Percentiles rank a stretch among this genome's conserved stretches.
Conservation (phyloP, 2,113 vertebrate species). For the Macaca mulatta region DNA sequence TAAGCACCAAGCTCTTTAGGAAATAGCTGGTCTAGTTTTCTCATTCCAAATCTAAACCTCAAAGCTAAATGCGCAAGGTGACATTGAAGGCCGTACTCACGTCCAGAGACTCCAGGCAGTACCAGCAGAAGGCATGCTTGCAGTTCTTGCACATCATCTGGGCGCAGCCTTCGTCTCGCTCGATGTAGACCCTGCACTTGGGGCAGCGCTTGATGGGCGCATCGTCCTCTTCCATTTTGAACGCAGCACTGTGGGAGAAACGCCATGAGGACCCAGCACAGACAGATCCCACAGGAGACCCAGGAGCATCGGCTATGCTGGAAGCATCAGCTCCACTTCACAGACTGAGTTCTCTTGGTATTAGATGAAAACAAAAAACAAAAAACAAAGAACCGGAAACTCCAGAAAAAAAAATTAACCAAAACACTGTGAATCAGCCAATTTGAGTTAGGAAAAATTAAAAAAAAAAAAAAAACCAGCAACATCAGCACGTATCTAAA, state of each 20-base stretch:
- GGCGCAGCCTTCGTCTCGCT: conserved; percentile 97
- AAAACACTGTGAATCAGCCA: too few relatives aligned
- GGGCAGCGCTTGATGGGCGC: conserved; percentile 98
- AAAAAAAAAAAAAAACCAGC: too few relatives aligned
- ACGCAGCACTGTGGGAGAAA: conserved; percentile 87
- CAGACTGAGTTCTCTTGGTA: accelerated
- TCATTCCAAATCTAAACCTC: accelerated
- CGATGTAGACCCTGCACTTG: conserved; percentile 99
- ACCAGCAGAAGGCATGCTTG: conserved; percentile 99
- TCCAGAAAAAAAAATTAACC: not conserved
- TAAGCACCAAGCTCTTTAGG: accelerated
- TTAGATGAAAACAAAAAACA: too few relatives aligned
- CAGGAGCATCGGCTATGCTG: accelerated
- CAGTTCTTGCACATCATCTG: conserved; percentile 99
- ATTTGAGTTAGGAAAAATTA: too few relatives aligned
- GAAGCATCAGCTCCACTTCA: accelerated
- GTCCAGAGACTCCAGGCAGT: conserved; percentile 98
- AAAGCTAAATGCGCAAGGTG: accelerated
- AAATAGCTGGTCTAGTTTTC: accelerated
- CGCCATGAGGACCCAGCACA: not conserved
- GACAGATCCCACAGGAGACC: accelerated
- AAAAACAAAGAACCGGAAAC: not conserved
- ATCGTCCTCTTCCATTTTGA: conserved; percentile 93
- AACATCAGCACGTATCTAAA: accelerated
- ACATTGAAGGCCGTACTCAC: conserved; percentile 86